phyloP scores from a whole-genome alignment of 1,140 invertebrate species.

The Drosophila neocordata region DNA sequence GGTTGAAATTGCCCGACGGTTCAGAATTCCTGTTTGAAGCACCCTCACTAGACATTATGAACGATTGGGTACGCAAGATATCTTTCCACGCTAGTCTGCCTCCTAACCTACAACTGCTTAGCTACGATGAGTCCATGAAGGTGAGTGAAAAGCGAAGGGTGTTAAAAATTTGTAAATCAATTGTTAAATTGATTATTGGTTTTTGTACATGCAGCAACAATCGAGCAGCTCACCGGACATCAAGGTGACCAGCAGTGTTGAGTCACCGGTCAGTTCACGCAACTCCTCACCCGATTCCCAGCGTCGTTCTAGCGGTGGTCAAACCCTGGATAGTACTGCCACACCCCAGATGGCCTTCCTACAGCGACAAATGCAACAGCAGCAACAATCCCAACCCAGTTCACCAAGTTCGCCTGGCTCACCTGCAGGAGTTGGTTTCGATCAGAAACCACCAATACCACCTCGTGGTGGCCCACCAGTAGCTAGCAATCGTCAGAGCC shows the following conservation, averaged over 20 bases:
- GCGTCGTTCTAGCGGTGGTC: conserved; percentile 61
- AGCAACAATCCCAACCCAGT: conserved; percentile 65
- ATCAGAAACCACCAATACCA: conserved; percentile 85
- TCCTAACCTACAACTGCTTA: conserved; percentile 93
- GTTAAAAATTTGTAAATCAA: background rate
- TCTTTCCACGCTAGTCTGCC: conserved; percentile 96
- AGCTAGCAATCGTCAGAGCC: conserved; percentile 82
- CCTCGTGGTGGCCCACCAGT: conserved; percentile 84
- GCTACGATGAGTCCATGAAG: conserved; percentile 87
- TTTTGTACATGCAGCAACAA: conserved; percentile 63
- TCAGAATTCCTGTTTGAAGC: conserved; percentile 96
- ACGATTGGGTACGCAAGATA: conserved; percentile 97
- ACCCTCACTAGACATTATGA: conserved; percentile 89
- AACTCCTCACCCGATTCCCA: conserved; percentile 82
- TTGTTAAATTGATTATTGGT: background rate
- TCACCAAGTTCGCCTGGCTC: conserved; percentile 73
- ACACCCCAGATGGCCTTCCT: conserved; percentile 81
- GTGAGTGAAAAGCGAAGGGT: conserved; percentile 21
- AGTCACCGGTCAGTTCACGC: conserved; percentile 80
- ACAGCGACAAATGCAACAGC: conserved; percentile 83
- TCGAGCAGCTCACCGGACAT: conserved; percentile 81
- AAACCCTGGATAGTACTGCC: conserved; percentile 51
- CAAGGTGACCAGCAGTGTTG: conserved; percentile 73
- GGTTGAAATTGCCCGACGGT: conserved; percentile 93
- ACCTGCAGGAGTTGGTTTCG: conserved; percentile 53